These are phyloP conservation scores for Masnerella sp. DNA, from an alignment of 2,888 invertebrate genomes.

Conservation along the genomic window DNA sequence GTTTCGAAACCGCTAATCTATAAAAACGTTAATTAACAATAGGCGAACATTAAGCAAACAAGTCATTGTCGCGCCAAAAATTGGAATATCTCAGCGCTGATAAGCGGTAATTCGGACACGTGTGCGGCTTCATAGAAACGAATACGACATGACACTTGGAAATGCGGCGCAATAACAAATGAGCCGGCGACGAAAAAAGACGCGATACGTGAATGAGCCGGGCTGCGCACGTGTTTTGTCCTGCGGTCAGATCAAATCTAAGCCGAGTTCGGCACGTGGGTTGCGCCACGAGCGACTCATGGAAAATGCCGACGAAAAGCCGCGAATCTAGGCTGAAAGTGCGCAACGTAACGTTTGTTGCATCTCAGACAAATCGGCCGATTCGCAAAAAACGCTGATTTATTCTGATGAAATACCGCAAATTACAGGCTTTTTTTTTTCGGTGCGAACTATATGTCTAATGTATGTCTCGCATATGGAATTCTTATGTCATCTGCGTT, in stretches of 20 bases:
- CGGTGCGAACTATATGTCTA: no score
- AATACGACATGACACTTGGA: slow-evolving; percentile 33
- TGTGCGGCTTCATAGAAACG: slow-evolving; percentile 34
- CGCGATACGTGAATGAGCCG: slow-evolving; percentile 32
- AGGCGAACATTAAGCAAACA: no score
- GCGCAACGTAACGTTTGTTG: slow-evolving; percentile 29
- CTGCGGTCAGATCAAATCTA: slow-evolving; percentile 31
- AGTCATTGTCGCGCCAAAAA: no score
- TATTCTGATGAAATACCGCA: no score
- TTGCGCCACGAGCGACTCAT: slow-evolving; percentile 33
- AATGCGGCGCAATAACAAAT: slow-evolving; percentile 36
- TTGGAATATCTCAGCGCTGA: slow-evolving; percentile 13
- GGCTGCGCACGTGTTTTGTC: slow-evolving; percentile 22
- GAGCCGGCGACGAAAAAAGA: background rate
- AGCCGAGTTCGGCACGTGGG: slow-evolving; percentile 31
- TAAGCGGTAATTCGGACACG: slow-evolving; percentile 32
- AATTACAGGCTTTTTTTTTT: no score
- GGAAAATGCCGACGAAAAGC: slow-evolving; percentile 30
- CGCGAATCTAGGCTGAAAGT: slow-evolving; percentile 45
- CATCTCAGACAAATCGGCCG: no score
- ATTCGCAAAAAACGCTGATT: no score
- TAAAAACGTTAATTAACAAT: no score
- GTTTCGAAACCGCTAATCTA: no score
- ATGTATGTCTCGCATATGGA: no score
- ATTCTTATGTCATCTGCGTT: no score